These are phyloP conservation scores for Drosophila yooni DNA, from an alignment of 2,888 invertebrate species.

Conservation along the genomic window DNA sequence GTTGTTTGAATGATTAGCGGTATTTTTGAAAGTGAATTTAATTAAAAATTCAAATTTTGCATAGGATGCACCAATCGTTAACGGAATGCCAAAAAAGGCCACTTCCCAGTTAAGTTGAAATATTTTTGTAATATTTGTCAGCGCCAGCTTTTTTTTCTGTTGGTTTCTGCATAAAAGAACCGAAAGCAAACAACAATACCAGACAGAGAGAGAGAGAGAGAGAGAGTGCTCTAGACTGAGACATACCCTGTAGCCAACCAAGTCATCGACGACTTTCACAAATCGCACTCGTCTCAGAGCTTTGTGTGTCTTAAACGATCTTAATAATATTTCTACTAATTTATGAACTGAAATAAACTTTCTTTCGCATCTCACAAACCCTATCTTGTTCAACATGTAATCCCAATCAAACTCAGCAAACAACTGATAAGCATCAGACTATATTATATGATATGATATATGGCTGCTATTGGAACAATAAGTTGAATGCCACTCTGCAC, in stretches of 20 bases:
- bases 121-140: constrained; percentile 11
- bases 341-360: too few species aligned
- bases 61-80: constrained; percentile 50
- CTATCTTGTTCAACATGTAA: background rate
- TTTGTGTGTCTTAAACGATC: background rate
- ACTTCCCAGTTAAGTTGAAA: background rate
- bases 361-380: too few species aligned
- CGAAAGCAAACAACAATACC: background rate
- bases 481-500: too few species aligned
- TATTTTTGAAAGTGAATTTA: constrained; percentile 79
- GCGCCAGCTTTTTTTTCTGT: background rate
- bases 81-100: constrained; percentile 10
- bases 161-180: background rate
- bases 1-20: constrained; percentile 69
- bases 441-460: too few species aligned
- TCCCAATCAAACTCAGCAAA: background rate
- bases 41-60: constrained; percentile 66
- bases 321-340: background rate
- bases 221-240: background rate
- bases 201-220: background rate
- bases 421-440: too few species aligned
- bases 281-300: background rate
- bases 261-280: background rate
- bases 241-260: background rate
- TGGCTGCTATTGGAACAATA: background rate